phyloP scores from a whole-genome alignment of 2,888 invertebrate species.

The Leptopilina syphax region DNA sequence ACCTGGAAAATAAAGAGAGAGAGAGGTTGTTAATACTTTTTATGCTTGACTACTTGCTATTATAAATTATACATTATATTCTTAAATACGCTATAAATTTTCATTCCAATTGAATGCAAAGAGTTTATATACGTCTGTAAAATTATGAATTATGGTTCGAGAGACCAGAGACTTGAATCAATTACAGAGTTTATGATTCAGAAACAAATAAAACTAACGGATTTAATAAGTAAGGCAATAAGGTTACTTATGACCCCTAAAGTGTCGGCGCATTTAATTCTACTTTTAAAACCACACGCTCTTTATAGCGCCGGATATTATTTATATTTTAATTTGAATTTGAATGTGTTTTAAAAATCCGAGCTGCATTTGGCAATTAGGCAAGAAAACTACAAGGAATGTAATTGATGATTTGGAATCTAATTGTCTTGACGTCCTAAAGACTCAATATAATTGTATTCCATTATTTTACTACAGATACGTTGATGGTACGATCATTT shows the following conservation, averaged over 20 bases:
- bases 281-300: not conserved
- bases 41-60: not conserved
- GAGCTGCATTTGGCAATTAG: too few relatives aligned
- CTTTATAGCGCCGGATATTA: not conserved
- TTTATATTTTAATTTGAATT: not conserved
- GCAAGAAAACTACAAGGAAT: too few relatives aligned
- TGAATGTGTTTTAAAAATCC: too few relatives aligned
- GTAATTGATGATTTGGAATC: too few relatives aligned
- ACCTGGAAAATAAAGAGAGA: not conserved
- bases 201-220: slow-evolving; percentile 19
- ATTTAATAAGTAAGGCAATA: slow-evolving; percentile 1
- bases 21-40: not conserved
- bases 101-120: not conserved
- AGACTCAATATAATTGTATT: too few relatives aligned
- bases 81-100: too few relatives aligned
- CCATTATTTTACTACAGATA: too few relatives aligned
- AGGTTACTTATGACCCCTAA: not conserved
- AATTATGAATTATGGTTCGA: not conserved
- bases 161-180: not conserved
- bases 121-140: not conserved
- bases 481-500: too few relatives aligned
- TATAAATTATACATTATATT: too few relatives aligned
- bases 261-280: not conserved
- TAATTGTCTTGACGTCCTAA: too few relatives aligned
- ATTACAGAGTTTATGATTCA: slow-evolving; percentile 11